Conservation (phyloP, 2,888 invertebrate genomes). For the Macaria liturata region DNA sequence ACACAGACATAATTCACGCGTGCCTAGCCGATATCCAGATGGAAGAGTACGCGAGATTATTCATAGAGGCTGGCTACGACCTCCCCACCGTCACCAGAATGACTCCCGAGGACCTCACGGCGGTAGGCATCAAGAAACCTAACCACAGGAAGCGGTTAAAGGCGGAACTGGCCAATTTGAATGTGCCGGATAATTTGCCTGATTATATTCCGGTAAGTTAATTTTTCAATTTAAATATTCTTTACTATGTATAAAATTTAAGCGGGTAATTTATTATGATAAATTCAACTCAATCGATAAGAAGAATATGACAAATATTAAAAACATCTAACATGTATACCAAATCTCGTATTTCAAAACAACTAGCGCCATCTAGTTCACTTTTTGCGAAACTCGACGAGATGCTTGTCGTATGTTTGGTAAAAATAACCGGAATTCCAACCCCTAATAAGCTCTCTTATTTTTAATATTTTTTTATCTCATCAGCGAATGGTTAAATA, state of each 20-base stretch:
- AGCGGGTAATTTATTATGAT: too few relatives aligned
- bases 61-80: conserved; percentile 98
- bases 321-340: too few relatives aligned
- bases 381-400: too few relatives aligned
- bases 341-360: not conserved
- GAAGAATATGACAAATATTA: too few relatives aligned
- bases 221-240: not conserved
- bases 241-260: too few relatives aligned
- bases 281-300: too few relatives aligned
- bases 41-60: conserved; percentile 97
- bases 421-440: too few relatives aligned
- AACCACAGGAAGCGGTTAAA: conserved; percentile 98
- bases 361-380: not conserved
- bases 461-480: too few relatives aligned
- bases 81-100: conserved; percentile 98
- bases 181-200: conserved; percentile 96
- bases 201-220: conserved; percentile 94
- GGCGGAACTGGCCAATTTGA: conserved; percentile 96
- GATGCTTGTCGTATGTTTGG: too few relatives aligned
- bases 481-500: too few relatives aligned
- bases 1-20: conserved; percentile 96
- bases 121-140: conserved; percentile 97
- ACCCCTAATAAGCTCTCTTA: too few relatives aligned
- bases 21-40: conserved; percentile 97
- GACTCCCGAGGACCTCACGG: conserved; percentile 97